A percentile compares a stretch with the other conserved stretches of the same genome.
phyloP scores from a whole-genome alignment of 2,113 vertebrate species.

The Eolophus roseicapilla region DNA sequence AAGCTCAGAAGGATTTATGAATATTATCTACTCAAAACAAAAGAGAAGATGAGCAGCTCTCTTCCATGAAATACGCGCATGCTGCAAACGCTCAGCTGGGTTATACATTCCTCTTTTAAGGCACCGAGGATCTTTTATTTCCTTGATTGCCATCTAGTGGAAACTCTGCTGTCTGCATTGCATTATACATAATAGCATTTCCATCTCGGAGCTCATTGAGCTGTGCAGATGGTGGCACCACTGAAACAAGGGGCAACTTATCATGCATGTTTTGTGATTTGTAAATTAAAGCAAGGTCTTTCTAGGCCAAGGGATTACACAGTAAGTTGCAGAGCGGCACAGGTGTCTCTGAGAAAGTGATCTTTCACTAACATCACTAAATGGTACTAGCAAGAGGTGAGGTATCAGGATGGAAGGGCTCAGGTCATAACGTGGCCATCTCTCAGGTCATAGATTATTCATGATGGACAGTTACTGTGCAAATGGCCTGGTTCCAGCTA shows the following conservation, averaged over 20 bases:
- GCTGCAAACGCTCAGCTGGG: not conserved
- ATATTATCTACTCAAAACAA: not conserved
- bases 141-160: conserved; percentile 72
- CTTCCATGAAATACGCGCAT: not conserved
- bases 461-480: not conserved
- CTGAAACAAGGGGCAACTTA: not conserved
- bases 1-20: not conserved
- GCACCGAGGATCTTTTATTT: conserved; percentile 3
- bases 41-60: not conserved
- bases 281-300: not conserved
- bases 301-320: not conserved
- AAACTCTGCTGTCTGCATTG: not conserved
- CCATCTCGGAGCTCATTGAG: rapidly evolving
- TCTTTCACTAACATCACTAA: not conserved
- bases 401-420: not conserved
- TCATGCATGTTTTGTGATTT: not conserved
- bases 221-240: not conserved
- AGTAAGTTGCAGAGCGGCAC: not conserved
- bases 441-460: not conserved
- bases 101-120: not conserved
- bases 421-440: not conserved
- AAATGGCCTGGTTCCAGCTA: not conserved
- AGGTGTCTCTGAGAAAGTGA: not conserved
- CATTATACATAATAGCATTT: not conserved
- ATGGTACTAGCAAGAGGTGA: not conserved